A percentile compares a stretch with the other conserved stretches of the same genome.
Conservation (phyloP, 2,888 invertebrate species). For the Hermodice carunculata region DNA sequence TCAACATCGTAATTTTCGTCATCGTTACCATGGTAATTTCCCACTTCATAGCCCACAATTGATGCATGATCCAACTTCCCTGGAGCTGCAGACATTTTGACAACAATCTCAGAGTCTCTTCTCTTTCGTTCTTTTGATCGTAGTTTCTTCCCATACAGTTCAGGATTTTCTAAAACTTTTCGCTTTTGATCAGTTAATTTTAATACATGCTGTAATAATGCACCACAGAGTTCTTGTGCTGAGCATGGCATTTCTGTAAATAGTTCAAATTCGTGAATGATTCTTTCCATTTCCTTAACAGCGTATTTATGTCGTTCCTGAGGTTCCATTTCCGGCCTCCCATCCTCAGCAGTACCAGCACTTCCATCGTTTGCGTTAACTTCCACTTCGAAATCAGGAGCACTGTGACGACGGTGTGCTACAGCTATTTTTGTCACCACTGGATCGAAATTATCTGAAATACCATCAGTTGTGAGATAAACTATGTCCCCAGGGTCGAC, state of each 20-base stretch:
- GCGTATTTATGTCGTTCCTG: slow-evolving; percentile 83
- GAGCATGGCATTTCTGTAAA: slow-evolving; percentile 65
- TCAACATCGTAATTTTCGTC: slow-evolving; percentile 48
- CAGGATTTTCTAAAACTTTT: slow-evolving; percentile 82
- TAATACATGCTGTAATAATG: slow-evolving; percentile 66
- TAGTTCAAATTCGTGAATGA: slow-evolving; percentile 67
- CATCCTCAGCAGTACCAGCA: slow-evolving; percentile 31
- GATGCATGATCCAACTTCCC: slow-evolving; percentile 92
- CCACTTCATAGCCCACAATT: slow-evolving; percentile 84
- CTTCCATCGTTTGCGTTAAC: slow-evolving; percentile 10
- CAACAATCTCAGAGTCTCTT: slow-evolving; percentile 73
- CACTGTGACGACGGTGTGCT: slow-evolving; percentile 40
- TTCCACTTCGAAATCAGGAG: slow-evolving; percentile 1
- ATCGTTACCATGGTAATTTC: slow-evolving; percentile 55
- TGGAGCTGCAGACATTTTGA: slow-evolving; percentile 83
- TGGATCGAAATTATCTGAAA: slow-evolving; percentile 92
- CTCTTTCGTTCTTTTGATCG: slow-evolving; percentile 59
- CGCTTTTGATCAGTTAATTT: slow-evolving; percentile 84
- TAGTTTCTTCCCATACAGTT: slow-evolving; percentile 61
- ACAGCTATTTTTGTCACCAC: slow-evolving; percentile 88
- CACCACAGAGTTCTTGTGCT: slow-evolving; percentile 68
- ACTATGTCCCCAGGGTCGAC: slow-evolving; percentile 86
- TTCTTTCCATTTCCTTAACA: slow-evolving; percentile 72
- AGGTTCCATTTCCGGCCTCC: slow-evolving; percentile 66
- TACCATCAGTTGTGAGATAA: slow-evolving; percentile 89